phyloP scores from a whole-genome alignment of 2,888 invertebrate species.

The Philereme transversata region DNA sequence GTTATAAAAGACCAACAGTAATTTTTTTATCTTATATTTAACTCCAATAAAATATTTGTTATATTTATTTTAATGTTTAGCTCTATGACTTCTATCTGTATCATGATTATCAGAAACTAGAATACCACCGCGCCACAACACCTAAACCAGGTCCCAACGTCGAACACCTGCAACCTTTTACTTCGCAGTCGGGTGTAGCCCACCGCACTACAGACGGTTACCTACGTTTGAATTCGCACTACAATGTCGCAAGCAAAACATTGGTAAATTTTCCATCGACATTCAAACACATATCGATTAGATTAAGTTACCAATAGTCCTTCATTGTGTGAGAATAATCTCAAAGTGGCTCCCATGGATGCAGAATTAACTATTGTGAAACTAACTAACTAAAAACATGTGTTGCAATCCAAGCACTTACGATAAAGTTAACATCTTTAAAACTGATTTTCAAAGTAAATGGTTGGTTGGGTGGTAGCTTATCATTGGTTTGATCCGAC shows the following conservation, averaged over 20 bases:
- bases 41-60: too few species aligned
- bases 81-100: too few species aligned
- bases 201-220: too few species aligned
- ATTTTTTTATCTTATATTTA: too few species aligned
- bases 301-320: conserved; percentile 26
- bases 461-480: background rate
- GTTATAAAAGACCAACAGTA: too few species aligned
- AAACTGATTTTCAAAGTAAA: background rate
- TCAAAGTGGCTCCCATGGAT: conserved; percentile 28
- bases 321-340: conserved; percentile 26
- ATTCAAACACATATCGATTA: conserved; percentile 25
- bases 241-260: conserved; percentile 5
- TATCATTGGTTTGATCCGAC: too few species aligned
- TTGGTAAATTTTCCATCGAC: conserved; percentile 2
- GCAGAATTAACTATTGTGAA: conserved; percentile 30
- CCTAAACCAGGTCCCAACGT: too few species aligned
- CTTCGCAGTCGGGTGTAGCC: too few species aligned
- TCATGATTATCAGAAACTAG: too few species aligned
- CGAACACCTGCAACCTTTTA: too few species aligned
- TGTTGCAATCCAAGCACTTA: conserved; percentile 26
- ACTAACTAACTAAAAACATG: conserved; percentile 24
- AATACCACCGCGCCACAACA: too few species aligned
- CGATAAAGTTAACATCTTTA: conserved; percentile 24
- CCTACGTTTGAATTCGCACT: background rate
- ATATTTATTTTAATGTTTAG: too few species aligned